phyloP scores from a whole-genome alignment of 2,797 vertebrate genomes.

The Sebastes alutus region DNA sequence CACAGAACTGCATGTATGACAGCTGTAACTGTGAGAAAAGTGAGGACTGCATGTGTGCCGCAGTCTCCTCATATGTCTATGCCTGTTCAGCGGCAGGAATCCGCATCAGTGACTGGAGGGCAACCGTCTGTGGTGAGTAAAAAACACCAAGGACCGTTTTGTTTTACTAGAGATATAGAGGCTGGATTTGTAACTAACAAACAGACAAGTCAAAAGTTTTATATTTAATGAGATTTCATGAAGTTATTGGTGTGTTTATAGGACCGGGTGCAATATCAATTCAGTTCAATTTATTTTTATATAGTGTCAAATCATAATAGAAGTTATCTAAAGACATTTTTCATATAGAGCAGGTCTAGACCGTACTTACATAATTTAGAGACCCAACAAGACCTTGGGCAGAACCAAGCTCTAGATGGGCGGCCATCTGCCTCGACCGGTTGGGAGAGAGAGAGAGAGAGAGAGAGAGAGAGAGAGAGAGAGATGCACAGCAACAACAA shows the following conservation, averaged over 20 bases:
- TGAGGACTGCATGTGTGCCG: conserved; percentile 83
- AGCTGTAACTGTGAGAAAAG: conserved; percentile 80
- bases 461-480: too few species aligned
- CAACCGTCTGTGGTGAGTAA: conserved; percentile 74
- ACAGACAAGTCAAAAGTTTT: background rate
- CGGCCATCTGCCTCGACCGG: too few species aligned
- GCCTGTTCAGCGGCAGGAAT: conserved; percentile 75
- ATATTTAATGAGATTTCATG: background rate
- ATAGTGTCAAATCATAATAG: too few species aligned
- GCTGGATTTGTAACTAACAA: background rate
- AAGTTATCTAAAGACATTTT: too few species aligned
- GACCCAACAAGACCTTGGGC: too few species aligned
- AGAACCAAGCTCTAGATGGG: too few species aligned
- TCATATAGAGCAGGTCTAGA: too few species aligned
- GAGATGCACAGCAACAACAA: too few species aligned
- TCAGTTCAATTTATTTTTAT: too few species aligned
- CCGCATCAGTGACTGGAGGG: conserved; percentile 72
- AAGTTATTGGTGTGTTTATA: background rate
- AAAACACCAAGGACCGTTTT: conserved; percentile 60
- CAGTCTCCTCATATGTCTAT: conserved; percentile 76
- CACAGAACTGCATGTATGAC: conserved; percentile 83
- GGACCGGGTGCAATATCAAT: background rate
- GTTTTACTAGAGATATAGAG: background rate
- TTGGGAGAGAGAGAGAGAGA: too few species aligned
- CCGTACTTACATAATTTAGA: too few species aligned